A percentile compares a stretch with the other conserved stretches of the same genome.
These are phyloP conservation scores for Cirrhinus mrigala DNA, from an alignment of 2,797 vertebrate genomes.

Conservation along the genomic window DNA sequence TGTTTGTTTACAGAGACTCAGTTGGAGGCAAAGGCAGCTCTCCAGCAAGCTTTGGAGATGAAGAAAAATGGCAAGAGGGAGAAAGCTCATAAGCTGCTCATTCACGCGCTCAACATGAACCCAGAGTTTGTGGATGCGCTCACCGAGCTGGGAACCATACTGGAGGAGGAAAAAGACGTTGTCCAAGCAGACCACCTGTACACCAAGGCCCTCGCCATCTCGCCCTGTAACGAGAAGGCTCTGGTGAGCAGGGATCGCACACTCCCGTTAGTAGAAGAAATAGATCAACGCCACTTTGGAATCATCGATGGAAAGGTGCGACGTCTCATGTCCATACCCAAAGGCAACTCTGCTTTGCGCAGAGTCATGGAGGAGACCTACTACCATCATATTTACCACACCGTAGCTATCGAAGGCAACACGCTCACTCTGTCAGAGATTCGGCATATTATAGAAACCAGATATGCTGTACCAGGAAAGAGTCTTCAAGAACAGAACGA, in stretches of 20 bases:
- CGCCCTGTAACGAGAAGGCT: conserved; percentile 89
- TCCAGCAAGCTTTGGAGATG: conserved; percentile 95
- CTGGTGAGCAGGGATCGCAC: conserved; percentile 91
- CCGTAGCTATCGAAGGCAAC: conserved; percentile 96
- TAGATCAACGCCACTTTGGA: conserved; percentile 94
- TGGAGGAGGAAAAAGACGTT: conserved; percentile 95
- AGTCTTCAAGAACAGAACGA: conserved; percentile 97
- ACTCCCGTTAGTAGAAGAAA: conserved; percentile 93
- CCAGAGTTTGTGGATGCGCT: conserved; percentile 92
- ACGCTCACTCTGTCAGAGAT: conserved; percentile 95
- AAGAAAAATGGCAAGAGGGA: conserved; percentile 91
- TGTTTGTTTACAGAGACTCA: conserved; percentile 79
- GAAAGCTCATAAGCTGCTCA: conserved; percentile 93
- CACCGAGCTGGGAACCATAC: conserved; percentile 91
- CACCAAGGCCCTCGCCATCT: conserved; percentile 90
- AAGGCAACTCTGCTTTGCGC: conserved; percentile 91
- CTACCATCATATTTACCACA: conserved; percentile 99
- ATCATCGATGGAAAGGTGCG: conserved; percentile 94
- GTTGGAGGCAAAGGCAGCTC: conserved; percentile 88
- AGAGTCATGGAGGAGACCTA: conserved; percentile 97
- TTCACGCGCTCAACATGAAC: conserved; percentile 93
- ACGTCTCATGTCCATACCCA: conserved; percentile 94
- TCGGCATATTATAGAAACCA: conserved; percentile 94
- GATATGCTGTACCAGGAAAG: conserved; percentile 93
- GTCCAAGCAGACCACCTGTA: conserved; percentile 94